phyloP scores from a whole-genome alignment of 1,140 invertebrate species.

The Leptestheria dahalacensis region DNA sequence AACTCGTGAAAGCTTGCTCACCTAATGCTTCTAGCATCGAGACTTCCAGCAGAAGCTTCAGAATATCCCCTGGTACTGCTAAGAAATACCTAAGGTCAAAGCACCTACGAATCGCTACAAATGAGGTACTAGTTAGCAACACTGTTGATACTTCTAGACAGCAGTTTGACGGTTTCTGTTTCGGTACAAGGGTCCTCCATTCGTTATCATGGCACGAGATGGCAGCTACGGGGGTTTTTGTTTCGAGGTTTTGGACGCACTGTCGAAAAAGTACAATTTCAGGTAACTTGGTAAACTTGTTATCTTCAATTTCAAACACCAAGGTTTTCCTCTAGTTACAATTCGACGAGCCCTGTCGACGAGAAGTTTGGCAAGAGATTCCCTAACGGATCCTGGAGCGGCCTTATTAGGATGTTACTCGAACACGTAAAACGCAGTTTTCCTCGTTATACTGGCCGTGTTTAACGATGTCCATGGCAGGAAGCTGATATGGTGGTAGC shows the following conservation, averaged over 20 bases:
- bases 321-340: background rate
- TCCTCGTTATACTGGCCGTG: background rate
- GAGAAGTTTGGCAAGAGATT: background rate
- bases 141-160: background rate
- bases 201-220: background rate
- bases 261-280: constrained; percentile 9
- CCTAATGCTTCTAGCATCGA: no score
- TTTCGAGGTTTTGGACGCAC: constrained; percentile 7
- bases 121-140: background rate
- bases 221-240: background rate
- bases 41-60: no score
- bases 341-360: background rate
- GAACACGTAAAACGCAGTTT: background rate
- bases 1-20: no score
- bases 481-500: constrained; percentile 29
- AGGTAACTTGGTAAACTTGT: background rate
- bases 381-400: constrained; percentile 8
- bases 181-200: background rate
- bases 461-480: constrained; percentile 15
- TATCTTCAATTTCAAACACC: background rate
- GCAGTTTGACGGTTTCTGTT: no score
- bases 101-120: no score
- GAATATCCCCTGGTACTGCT: no score
- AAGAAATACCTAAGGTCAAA: no score
- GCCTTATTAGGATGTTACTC: constrained; percentile 3